A percentile compares a stretch with the other conserved stretches of the same genome.
These are phyloP conservation scores for Ephialtes manifestator DNA, from an alignment of 2,888 invertebrate genomes.

Conservation along the genomic window DNA sequence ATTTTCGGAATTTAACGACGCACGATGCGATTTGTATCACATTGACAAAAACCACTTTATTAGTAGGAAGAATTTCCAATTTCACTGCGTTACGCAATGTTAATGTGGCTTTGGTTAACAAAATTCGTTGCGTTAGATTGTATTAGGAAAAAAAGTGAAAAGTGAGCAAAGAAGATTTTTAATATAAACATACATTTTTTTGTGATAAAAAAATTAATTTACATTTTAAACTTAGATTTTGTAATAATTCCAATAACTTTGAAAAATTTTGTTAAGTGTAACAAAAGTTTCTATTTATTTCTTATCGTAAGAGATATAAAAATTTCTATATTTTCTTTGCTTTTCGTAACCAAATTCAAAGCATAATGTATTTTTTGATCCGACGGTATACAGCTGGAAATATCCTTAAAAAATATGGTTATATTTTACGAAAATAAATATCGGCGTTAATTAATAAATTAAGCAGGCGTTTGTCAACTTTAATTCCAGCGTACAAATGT, in stretches of 20 bases:
- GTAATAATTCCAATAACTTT: background rate
- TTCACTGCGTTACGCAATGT: background rate
- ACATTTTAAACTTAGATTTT: background rate
- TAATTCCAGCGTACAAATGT: too few species aligned
- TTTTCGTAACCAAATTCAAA: background rate
- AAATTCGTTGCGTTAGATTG: background rate
- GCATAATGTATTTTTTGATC: background rate
- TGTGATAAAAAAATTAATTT: too few species aligned
- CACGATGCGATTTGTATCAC: slow-evolving; percentile 10
- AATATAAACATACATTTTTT: too few species aligned
- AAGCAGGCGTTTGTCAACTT: too few species aligned
- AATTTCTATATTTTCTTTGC: background rate
- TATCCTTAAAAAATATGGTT: background rate
- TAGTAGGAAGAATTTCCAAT: slow-evolving; percentile 5
- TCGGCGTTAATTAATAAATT: too few species aligned
- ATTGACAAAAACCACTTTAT: slow-evolving; percentile 6
- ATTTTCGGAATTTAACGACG: slow-evolving; percentile 19
- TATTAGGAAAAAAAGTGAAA: background rate
- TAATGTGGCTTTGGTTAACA: background rate
- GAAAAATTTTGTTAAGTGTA: background rate
- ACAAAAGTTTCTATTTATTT: background rate
- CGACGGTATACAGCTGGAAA: background rate
- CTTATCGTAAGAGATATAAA: background rate
- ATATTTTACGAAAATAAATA: too few species aligned
- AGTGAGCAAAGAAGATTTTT: background rate